Evolutionary conservation across 2,797 vertebrate species (phyloP).

Genomic region (Smutsia temminckii): DNA sequence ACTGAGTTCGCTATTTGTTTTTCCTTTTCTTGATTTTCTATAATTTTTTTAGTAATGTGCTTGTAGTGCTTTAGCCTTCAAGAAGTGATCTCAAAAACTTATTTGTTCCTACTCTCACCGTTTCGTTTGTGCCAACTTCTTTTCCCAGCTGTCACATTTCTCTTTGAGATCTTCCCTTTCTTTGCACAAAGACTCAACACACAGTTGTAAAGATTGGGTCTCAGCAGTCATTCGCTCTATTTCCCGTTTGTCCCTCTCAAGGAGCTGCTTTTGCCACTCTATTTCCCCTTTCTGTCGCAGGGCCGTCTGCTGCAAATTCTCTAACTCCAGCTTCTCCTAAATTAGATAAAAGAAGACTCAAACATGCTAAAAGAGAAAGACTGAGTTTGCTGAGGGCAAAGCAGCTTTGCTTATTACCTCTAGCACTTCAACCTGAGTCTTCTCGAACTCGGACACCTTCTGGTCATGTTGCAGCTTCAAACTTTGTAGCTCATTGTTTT

Average conservation of each 20-base stretch:
- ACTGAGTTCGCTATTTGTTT: background rate
- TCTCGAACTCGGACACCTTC: slow-evolving; percentile 86
- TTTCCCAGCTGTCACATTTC: slow-evolving; percentile 83
- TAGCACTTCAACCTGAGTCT: slow-evolving; percentile 81
- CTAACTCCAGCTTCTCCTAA: slow-evolving; percentile 87
- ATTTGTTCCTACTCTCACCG: slow-evolving; percentile 79
- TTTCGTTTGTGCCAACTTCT: slow-evolving; percentile 84
- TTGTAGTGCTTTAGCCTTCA: background rate
- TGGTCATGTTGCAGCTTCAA: slow-evolving; percentile 86
- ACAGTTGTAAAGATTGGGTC: slow-evolving; percentile 73
- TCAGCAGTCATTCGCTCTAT: slow-evolving; percentile 78
- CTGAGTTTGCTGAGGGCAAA: background rate
- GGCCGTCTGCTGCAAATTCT: slow-evolving; percentile 82
- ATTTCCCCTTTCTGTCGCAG: slow-evolving; percentile 83
- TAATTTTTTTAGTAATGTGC: background rate
- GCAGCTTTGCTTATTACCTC: slow-evolving; percentile 81
- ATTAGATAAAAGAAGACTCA: slow-evolving; percentile 26
- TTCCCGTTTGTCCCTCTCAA: slow-evolving; percentile 83
- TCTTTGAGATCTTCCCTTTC: slow-evolving; percentile 86
- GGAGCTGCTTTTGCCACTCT: slow-evolving; percentile 84
- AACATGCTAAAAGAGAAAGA: background rate
- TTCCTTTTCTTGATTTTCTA: background rate
- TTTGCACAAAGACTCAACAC: slow-evolving; percentile 70
- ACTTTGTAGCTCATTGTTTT: slow-evolving; percentile 85
- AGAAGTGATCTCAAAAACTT: background rate